Evolutionary conservation across 2,797 vertebrate genomes (phyloP).

Genomic region (Natrix natrix): DNA sequence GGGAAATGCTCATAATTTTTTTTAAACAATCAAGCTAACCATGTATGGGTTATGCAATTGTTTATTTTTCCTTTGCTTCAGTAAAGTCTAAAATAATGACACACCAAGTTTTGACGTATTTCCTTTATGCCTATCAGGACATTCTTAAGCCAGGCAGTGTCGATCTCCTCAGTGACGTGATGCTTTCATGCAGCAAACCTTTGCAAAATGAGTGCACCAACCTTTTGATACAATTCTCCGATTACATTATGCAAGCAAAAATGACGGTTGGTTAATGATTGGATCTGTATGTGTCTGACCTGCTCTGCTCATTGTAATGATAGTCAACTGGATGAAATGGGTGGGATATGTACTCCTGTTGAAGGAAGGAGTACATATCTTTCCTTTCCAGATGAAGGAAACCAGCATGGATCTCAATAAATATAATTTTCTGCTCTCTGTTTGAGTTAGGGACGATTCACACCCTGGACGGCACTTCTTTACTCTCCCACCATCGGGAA

Average conservation of each 20-base stretch:
- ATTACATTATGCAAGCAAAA: not conserved
- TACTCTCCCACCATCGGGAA: too few species aligned
- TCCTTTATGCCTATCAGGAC: not conserved
- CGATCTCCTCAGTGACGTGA: not conserved
- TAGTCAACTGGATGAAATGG: not conserved
- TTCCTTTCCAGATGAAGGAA: not conserved
- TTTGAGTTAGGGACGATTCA: too few species aligned
- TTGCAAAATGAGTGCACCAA: constrained; percentile 16
- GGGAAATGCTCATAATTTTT: constrained; percentile 57
- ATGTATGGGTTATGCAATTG: constrained; percentile 53
- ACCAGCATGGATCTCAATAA: not conserved
- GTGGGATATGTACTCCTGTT: not conserved
- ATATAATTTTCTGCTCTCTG: not conserved
- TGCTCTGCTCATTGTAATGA: not conserved
- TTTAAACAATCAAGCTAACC: constrained; percentile 42
- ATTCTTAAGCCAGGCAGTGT: not conserved
- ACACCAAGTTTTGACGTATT: constrained; percentile 14
- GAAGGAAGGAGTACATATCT: not conserved
- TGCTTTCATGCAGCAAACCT: not conserved
- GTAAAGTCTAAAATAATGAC: constrained; percentile 37
- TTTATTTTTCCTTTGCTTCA: constrained; percentile 50
- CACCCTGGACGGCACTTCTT: too few species aligned
- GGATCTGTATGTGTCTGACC: not conserved
- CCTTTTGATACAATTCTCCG: not conserved
- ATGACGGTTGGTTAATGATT: not conserved